A percentile compares a stretch with the other conserved stretches of the same genome.
Evolutionary conservation across 2,888 invertebrate species (phyloP).

Genomic region (Sussaba pulchella): DNA sequence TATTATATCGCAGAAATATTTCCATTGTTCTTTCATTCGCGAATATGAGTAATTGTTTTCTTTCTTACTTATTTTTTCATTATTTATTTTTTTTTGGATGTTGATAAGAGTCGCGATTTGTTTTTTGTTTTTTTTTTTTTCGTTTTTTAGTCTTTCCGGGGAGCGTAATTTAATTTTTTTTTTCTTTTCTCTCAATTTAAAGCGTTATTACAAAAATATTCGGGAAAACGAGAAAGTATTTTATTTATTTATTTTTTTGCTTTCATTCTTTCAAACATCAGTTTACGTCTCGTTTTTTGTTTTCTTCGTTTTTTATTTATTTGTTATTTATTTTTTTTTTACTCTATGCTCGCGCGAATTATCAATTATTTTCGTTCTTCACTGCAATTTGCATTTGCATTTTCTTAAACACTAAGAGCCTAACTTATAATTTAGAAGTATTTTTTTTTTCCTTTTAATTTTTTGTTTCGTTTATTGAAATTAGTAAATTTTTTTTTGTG

Average conservation of each 20-base stretch:
- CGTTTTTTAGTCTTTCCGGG: not conserved
- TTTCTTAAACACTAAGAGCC: slow-evolving; percentile 73
- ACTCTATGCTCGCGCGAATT: slow-evolving; percentile 23
- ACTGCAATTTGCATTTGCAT: slow-evolving; percentile 11
- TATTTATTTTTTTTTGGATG: slow-evolving; percentile 23
- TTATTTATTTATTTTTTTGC: too few relatives aligned
- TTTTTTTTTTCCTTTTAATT: slow-evolving; percentile 57
- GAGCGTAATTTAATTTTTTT: slow-evolving; percentile 2
- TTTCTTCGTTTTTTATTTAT: slow-evolving; percentile 7
- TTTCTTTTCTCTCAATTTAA: slow-evolving; percentile 44
- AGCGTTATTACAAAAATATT: slow-evolving; percentile 64
- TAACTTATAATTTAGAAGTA: slow-evolving; percentile 80
- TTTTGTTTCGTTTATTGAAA: slow-evolving; percentile 67
- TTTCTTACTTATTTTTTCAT: not conserved
- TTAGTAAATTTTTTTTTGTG: slow-evolving; percentile 33
- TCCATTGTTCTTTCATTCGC: not conserved
- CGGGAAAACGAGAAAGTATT: slow-evolving; percentile 54
- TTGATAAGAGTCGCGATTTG: not conserved
- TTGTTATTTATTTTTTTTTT: slow-evolving; percentile 11
- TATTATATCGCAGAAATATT: slow-evolving; percentile 8
- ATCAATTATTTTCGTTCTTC: not conserved
- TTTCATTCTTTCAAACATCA: slow-evolving; percentile 27
- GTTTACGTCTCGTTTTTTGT: slow-evolving; percentile 28
- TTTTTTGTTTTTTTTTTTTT: not conserved
- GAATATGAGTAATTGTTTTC: not conserved